Evolutionary conservation across 2,797 vertebrate genomes (phyloP).

Genomic region (Nasua narica): DNA sequence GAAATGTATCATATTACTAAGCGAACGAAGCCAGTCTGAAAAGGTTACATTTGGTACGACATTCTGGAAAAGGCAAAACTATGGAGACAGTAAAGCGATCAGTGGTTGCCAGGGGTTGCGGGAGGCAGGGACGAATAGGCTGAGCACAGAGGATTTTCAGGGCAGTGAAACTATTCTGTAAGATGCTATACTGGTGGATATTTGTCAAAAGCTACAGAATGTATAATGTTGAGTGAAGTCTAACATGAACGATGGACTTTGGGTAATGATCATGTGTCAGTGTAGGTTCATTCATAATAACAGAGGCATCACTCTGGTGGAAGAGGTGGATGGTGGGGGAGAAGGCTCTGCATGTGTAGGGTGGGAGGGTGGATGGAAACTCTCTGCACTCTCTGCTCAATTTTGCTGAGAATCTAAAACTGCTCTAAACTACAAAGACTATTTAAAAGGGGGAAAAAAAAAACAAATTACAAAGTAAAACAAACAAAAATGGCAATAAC

Average conservation of each 20-base stretch:
- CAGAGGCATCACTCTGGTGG: background rate
- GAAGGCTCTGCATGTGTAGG: background rate
- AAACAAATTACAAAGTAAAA: background rate
- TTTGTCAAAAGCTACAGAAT: background rate
- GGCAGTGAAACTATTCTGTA: background rate
- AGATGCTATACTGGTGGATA: background rate
- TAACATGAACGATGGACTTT: background rate
- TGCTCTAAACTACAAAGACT: background rate
- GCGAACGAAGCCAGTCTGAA: background rate
- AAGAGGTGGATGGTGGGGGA: rapidly evolving
- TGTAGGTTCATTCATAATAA: no score
- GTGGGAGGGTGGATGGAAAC: background rate
- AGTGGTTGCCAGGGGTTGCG: background rate
- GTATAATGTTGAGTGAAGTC: background rate
- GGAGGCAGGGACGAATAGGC: background rate
- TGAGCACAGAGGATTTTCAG: background rate
- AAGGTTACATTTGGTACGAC: background rate
- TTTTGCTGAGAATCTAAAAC: background rate
- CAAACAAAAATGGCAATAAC: background rate
- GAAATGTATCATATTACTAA: background rate
- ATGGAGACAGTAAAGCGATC: background rate
- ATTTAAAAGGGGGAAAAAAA: background rate
- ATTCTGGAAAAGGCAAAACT: background rate
- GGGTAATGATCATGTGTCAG: background rate
- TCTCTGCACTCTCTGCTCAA: background rate